Conservation (phyloP, 1,140 invertebrate genomes). For the Drosophila sechellia region DNA sequence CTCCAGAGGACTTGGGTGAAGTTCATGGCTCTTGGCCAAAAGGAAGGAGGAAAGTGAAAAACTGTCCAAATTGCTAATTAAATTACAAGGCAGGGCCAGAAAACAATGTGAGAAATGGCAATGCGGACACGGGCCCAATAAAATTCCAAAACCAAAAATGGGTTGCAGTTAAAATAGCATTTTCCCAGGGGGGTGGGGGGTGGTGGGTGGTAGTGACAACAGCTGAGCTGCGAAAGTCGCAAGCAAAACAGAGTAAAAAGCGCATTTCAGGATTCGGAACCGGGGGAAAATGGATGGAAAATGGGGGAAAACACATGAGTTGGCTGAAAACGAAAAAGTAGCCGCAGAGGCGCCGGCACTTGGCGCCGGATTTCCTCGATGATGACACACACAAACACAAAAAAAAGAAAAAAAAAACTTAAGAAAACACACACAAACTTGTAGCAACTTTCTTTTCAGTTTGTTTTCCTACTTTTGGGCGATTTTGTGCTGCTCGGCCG, state of each 20-base stretch:
- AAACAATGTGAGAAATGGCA: constrained; percentile 25
- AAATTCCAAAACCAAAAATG: constrained; percentile 25
- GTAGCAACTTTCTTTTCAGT: constrained; percentile 41
- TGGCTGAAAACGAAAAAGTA: constrained; percentile 37
- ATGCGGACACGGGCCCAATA: constrained; percentile 30
- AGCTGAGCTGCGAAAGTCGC: constrained; percentile 58
- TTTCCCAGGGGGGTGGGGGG: constrained; percentile 24
- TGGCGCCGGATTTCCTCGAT: constrained; percentile 49
- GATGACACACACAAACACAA: constrained; percentile 34
- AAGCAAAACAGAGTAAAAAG: constrained; percentile 72
- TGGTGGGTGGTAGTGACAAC: constrained; percentile 12
- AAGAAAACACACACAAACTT: constrained; percentile 15
- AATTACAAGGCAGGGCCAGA: constrained; percentile 48
- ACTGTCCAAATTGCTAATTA: constrained; percentile 71
- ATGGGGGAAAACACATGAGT: constrained; percentile 31
- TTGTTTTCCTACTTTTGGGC: constrained; percentile 27
- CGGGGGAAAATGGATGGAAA: not conserved
- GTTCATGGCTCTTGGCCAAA: constrained; percentile 47
- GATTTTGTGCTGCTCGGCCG: constrained; percentile 36
- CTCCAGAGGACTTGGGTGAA: constrained; percentile 37
- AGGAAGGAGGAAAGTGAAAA: constrained; percentile 64
- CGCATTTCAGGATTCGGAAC: constrained; percentile 8
- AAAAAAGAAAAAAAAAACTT: not conserved
- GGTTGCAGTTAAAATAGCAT: constrained; percentile 51
- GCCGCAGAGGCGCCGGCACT: constrained; percentile 53